These are phyloP conservation scores for Perithous albicinctus DNA, from an alignment of 2,888 invertebrate species.

Conservation along the genomic window DNA sequence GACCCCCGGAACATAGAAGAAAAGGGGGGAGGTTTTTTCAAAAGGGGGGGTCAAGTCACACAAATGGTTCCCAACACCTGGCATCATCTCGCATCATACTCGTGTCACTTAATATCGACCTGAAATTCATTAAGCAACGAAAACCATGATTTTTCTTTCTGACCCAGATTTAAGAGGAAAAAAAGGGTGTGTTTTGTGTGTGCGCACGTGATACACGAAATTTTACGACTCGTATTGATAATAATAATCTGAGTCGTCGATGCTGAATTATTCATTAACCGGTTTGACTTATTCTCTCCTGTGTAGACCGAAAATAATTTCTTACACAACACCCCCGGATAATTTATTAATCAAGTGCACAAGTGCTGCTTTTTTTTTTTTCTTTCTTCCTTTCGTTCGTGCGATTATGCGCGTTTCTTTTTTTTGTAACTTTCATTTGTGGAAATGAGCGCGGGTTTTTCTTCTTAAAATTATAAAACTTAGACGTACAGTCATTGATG, in stretches of 20 bases:
- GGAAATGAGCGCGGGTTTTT: slow-evolving; percentile 12
- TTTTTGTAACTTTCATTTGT: not conserved
- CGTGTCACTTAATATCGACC: slow-evolving; percentile 85
- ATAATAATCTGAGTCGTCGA: not conserved
- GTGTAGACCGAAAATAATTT: not conserved
- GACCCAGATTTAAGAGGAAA: slow-evolving; percentile 71
- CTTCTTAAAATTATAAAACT: slow-evolving; percentile 64
- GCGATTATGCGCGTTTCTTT: slow-evolving; percentile 1
- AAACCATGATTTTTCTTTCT: slow-evolving; percentile 83
- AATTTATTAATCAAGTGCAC: slow-evolving; percentile 1
- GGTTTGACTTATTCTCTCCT: not conserved
- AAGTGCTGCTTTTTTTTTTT: not conserved
- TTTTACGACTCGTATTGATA: slow-evolving; percentile 10
- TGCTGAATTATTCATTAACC: not conserved
- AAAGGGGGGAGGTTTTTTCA: slow-evolving; percentile 78
- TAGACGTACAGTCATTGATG: slow-evolving; percentile 63
- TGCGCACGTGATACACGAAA: slow-evolving; percentile 2
- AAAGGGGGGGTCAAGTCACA: slow-evolving; percentile 84
- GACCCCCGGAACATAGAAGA: slow-evolving; percentile 78
- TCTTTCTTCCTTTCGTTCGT: slow-evolving; percentile 3
- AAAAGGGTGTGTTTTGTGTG: slow-evolving; percentile 14
- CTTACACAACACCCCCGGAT: not conserved
- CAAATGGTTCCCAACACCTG: slow-evolving; percentile 84
- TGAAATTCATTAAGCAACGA: slow-evolving; percentile 85
- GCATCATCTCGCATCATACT: slow-evolving; percentile 84